Evolutionary conservation across 2,797 vertebrate genomes (phyloP).

Genomic region (Ctenosaura bakeri): DNA sequence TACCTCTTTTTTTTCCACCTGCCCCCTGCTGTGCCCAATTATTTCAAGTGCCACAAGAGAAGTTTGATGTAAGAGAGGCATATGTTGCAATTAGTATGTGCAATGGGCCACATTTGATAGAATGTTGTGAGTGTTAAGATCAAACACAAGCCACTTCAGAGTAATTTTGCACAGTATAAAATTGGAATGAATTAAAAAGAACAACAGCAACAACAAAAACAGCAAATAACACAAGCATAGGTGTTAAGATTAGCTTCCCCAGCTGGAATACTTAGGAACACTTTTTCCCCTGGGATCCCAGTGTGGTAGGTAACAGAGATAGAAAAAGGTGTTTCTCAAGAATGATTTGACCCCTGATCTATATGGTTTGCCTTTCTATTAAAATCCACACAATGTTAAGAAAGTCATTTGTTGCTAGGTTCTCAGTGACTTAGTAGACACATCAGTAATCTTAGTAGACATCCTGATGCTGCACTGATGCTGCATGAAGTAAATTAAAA

Average conservation of each 20-base stretch:
- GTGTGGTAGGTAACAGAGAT: not conserved
- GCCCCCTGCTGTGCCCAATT: conserved; percentile 37
- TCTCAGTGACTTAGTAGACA: not conserved
- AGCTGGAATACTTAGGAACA: not conserved
- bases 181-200: not conserved
- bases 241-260: not conserved
- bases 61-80: conserved; percentile 36
- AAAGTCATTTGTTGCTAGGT: not conserved
- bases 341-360: too few relatives aligned
- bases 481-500: not conserved
- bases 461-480: not conserved
- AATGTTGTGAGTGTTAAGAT: conserved; percentile 10
- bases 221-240: not conserved
- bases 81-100: conserved; percentile 36
- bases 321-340: not conserved
- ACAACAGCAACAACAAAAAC: not conserved
- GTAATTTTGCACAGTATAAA: not conserved
- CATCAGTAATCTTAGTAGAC: not conserved
- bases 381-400: not conserved
- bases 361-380: not conserved
- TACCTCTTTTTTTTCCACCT: not conserved
- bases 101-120: conserved; percentile 36
- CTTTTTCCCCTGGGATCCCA: not conserved
- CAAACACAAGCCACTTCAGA: conserved; percentile 15
- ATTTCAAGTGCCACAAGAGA: conserved; percentile 33